phyloP scores from a whole-genome alignment of 2,888 invertebrate genomes.

The Lasioglossum zephyrum region DNA sequence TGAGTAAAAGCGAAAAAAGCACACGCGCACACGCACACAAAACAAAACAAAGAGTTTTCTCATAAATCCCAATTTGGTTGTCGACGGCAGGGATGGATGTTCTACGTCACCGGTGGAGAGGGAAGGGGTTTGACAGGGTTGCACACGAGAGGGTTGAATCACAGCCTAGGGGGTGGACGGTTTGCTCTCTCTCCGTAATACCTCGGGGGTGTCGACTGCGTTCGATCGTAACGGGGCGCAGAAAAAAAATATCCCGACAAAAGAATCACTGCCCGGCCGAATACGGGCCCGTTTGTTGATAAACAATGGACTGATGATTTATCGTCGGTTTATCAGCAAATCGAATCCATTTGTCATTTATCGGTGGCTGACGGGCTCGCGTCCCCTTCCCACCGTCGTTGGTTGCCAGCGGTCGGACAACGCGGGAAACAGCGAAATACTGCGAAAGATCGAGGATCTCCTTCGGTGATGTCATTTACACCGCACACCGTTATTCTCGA shows the following conservation, averaged over 20 bases:
- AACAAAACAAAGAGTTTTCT: slow-evolving; percentile 48
- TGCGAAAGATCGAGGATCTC: background rate
- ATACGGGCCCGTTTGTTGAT: slow-evolving; percentile 72
- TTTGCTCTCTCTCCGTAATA: slow-evolving; percentile 36
- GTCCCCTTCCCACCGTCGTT: background rate
- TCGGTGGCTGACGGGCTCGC: slow-evolving; percentile 43
- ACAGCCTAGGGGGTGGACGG: slow-evolving; percentile 15
- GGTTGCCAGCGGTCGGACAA: background rate
- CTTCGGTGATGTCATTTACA: background rate
- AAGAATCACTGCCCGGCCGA: slow-evolving; percentile 62
- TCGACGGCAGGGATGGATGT: slow-evolving; percentile 67
- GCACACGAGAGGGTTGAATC: background rate
- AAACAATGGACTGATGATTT: slow-evolving; percentile 76
- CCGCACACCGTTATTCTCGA: background rate
- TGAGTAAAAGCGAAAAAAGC: background rate
- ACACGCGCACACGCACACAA: background rate
- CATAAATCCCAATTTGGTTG: slow-evolving; percentile 76
- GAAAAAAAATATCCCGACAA: slow-evolving; percentile 57
- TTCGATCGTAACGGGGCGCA: slow-evolving; percentile 30
- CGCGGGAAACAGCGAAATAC: background rate
- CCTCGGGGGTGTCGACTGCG: slow-evolving; percentile 36
- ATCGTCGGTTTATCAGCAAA: slow-evolving; percentile 75
- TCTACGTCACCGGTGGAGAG: slow-evolving; percentile 51
- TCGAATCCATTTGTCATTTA: slow-evolving; percentile 77
- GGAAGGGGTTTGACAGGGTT: slow-evolving; percentile 19